Conservation (phyloP, 2,113 vertebrate species). For the Macaca fascicularis region DNA sequence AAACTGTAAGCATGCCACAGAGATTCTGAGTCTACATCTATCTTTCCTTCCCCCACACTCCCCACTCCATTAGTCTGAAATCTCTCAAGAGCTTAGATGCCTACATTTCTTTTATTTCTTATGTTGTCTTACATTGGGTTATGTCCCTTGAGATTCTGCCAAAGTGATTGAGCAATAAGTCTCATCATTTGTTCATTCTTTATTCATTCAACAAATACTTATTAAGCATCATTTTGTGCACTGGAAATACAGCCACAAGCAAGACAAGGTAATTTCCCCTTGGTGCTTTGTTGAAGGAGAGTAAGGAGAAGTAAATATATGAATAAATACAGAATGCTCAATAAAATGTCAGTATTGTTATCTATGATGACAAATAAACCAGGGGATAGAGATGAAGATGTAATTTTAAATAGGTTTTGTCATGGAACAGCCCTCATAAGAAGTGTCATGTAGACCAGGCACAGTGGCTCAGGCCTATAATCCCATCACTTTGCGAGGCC, state of each 20-base stretch:
- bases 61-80: neutral
- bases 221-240: neutral
- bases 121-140: neutral
- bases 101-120: neutral
- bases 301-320: neutral
- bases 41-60: fast-evolving
- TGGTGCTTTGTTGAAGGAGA: neutral
- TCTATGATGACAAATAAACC: neutral
- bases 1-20: neutral
- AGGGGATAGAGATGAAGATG: neutral
- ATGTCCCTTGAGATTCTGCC: neutral
- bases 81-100: neutral
- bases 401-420: neutral
- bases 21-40: neutral
- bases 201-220: neutral
- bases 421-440: neutral
- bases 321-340: neutral
- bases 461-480: too few relatives aligned
- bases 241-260: neutral
- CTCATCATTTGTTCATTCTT: neutral
- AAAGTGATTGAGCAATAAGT: neutral
- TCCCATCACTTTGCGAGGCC: too few relatives aligned
- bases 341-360: neutral
- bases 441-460: neutral
- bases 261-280: neutral